Conservation (phyloP, 2,113 vertebrate species). For the Prochilodus magdalenae region DNA sequence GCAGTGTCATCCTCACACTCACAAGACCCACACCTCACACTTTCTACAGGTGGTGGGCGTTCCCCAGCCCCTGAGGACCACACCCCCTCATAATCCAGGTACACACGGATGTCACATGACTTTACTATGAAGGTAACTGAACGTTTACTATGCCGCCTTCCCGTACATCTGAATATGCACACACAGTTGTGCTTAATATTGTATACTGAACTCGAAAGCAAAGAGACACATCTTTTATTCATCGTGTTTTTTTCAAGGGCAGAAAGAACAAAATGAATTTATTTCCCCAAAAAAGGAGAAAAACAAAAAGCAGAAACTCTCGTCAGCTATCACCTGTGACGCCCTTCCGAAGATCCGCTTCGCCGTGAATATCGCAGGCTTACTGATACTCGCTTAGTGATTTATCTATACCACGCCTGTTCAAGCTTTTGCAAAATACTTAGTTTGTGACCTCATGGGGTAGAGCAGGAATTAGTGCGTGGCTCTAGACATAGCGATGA, state of each 20-base stretch:
- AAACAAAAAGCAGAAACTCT: slow-evolving; percentile 49
- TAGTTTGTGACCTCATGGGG: slow-evolving; percentile 45
- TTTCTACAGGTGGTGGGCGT: too few relatives aligned
- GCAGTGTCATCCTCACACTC: too few relatives aligned
- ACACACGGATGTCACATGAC: too few relatives aligned
- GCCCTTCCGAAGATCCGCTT: slow-evolving; percentile 58
- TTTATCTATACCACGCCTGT: slow-evolving; percentile 46
- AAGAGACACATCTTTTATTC: slow-evolving; percentile 66
- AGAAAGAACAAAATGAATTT: slow-evolving; percentile 75
- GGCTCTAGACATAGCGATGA: slow-evolving; percentile 55
- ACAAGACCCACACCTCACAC: too few relatives aligned
- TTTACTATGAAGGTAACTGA: too few relatives aligned
- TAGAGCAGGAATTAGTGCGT: slow-evolving; percentile 31
- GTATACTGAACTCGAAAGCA: slow-evolving; percentile 47
- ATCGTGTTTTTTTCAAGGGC: slow-evolving; percentile 80
- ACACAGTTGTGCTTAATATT: not conserved
- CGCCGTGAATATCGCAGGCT: slow-evolving; percentile 43
- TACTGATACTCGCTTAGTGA: slow-evolving; percentile 50
- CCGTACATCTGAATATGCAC: not conserved
- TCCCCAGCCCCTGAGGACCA: too few relatives aligned
- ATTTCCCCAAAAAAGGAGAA: slow-evolving; percentile 62
- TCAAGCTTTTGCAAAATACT: slow-evolving; percentile 47
- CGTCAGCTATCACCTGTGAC: slow-evolving; percentile 61
- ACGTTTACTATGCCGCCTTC: too few relatives aligned
- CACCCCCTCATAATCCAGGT: too few relatives aligned